Conservation (phyloP, 2,888 invertebrate genomes). For the Podabrus alpinus region DNA sequence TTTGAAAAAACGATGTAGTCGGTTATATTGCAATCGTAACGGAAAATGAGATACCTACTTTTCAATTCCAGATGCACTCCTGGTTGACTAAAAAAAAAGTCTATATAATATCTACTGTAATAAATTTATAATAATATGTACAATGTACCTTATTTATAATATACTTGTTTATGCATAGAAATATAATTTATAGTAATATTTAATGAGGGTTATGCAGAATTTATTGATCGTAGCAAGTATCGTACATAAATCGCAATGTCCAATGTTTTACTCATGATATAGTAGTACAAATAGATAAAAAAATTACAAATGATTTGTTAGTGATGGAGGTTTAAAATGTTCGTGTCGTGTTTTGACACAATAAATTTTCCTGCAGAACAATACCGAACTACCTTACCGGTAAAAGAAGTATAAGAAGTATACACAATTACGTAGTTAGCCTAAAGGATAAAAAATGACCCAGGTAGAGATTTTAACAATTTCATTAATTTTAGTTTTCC, state of each 20-base stretch:
- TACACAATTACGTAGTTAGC: too few species aligned
- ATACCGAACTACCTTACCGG: too few species aligned
- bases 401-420: too few species aligned
- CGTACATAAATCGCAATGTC: neutral
- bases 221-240: neutral
- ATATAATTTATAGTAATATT: neutral
- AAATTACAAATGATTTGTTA: neutral
- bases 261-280: neutral
- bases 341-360: neutral
- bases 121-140: neutral
- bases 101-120: neutral
- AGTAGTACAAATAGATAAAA: neutral
- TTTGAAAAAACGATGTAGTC: too few species aligned
- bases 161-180: neutral
- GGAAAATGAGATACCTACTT: too few species aligned
- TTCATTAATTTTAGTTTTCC: too few species aligned
- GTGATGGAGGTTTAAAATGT: neutral
- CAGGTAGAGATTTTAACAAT: too few species aligned
- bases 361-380: neutral
- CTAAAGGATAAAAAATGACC: too few species aligned
- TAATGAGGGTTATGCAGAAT: neutral
- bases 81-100: neutral
- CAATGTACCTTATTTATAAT: neutral
- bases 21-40: too few species aligned
- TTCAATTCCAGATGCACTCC: neutral